phyloP scores from a whole-genome alignment of 2,797 vertebrate species.

The Atherinosoma microstoma region DNA sequence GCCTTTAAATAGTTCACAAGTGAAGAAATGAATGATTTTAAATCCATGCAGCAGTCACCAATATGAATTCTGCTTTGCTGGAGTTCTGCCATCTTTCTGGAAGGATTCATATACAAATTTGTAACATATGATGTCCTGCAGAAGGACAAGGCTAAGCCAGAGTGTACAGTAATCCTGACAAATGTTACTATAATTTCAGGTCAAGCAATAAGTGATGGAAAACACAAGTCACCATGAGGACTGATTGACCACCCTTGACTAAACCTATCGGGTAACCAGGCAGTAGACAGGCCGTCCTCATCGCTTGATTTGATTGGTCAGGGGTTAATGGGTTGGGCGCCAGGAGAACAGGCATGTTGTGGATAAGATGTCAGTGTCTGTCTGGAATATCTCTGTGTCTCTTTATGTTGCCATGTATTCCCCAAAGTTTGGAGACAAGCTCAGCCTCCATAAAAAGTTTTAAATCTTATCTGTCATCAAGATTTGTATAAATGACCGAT shows the following conservation, averaged over 20 bases:
- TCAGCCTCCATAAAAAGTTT: conserved; percentile 36
- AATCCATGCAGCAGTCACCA: conserved; percentile 22
- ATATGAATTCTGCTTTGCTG: conserved; percentile 19
- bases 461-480: conserved; percentile 19
- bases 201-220: conserved; percentile 28
- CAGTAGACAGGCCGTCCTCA: conserved; percentile 62
- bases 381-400: conserved; percentile 54
- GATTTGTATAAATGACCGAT: conserved; percentile 8
- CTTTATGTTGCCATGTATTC: conserved; percentile 22
- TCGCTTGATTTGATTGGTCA: conserved; percentile 69
- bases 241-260: conserved; percentile 45
- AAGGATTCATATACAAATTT: not conserved
- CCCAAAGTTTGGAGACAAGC: conserved; percentile 11
- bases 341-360: conserved; percentile 54
- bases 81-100: conserved; percentile 9
- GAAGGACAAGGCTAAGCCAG: too few species aligned
- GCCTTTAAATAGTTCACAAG: conserved; percentile 41
- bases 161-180: conserved; percentile 16
- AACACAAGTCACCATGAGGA: conserved; percentile 45
- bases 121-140: conserved; percentile 7
- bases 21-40: conserved; percentile 42
- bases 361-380: conserved; percentile 74
- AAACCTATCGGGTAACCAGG: conserved; percentile 58
- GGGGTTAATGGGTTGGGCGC: conserved; percentile 78
- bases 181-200: conserved; percentile 37